Percentiles rank a stretch among this genome's conserved stretches.
Conservation (phyloP, 2,888 invertebrate genomes). For the Alloplasta piceator region DNA sequence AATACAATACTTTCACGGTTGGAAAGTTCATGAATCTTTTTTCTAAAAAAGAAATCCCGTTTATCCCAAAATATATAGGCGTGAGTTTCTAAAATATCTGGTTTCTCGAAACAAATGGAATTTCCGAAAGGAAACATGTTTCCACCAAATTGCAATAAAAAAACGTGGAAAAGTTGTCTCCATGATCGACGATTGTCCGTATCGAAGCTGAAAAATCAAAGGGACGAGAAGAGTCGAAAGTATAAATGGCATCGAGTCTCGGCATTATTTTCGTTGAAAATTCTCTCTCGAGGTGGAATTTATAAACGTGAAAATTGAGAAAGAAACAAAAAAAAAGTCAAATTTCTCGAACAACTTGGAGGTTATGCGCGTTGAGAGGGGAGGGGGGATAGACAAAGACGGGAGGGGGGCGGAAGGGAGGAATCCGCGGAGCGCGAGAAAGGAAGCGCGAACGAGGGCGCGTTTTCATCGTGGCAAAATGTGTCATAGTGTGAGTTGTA, state of each 20-base stretch:
- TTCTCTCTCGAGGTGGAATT: too few relatives aligned
- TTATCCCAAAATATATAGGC: too few relatives aligned
- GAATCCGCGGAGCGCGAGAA: not conserved
- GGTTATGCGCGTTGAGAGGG: not conserved
- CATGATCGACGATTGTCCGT: too few relatives aligned
- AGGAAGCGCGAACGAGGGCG: too few relatives aligned
- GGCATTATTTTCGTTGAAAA: not conserved
- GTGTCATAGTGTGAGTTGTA: too few relatives aligned
- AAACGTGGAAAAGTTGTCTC: not conserved
- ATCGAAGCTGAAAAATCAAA: conserved; percentile 33
- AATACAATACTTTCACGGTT: too few relatives aligned
- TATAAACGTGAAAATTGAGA: not conserved
- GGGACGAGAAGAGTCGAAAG: conserved; percentile 23
- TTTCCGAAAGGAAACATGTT: not conserved
- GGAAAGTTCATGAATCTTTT: too few relatives aligned
- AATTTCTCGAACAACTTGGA: not conserved
- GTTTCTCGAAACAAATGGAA: too few relatives aligned
- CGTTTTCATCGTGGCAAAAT: too few relatives aligned
- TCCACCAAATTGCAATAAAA: conserved; percentile 19
- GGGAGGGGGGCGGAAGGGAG: not conserved
- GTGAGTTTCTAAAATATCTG: too few relatives aligned
- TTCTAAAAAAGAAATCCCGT: too few relatives aligned
- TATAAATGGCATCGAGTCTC: not conserved
- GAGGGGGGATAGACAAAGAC: not conserved
- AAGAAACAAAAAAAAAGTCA: not conserved